Conservation (phyloP, 2,888 invertebrate species). For the Eupithecia insigniata region DNA sequence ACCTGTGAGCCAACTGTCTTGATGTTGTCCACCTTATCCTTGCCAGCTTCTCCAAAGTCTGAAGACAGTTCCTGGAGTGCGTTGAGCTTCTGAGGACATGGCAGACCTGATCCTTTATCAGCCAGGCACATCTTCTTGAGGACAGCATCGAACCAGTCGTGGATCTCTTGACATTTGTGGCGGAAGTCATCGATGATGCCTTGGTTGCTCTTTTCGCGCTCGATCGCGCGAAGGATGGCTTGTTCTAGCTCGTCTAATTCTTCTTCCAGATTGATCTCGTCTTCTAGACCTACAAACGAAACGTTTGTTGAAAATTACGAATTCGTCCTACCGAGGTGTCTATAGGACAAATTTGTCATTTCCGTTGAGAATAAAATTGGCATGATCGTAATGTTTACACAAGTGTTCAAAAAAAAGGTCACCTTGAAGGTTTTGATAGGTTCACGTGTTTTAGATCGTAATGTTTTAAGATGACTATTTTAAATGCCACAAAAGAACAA, state of each 20-base stretch:
- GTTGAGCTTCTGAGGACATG: slow-evolving; percentile 90
- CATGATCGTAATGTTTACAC: slow-evolving; percentile 19
- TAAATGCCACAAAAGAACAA: not conserved
- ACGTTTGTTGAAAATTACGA: not conserved
- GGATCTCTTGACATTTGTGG: slow-evolving; percentile 88
- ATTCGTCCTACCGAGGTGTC: not conserved
- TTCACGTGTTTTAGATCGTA: not conserved
- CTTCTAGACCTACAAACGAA: slow-evolving; percentile 79
- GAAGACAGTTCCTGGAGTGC: slow-evolving; percentile 88
- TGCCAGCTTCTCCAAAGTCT: slow-evolving; percentile 90
- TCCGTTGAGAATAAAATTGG: slow-evolving; percentile 18
- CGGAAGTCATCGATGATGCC: slow-evolving; percentile 91
- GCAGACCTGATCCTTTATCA: slow-evolving; percentile 92
- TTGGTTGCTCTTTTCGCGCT: slow-evolving; percentile 90
- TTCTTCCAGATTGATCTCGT: slow-evolving; percentile 88
- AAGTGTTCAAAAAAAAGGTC: slow-evolving; percentile 16
- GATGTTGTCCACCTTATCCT: slow-evolving; percentile 88
- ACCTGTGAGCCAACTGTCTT: slow-evolving; percentile 89
- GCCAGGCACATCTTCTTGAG: slow-evolving; percentile 92
- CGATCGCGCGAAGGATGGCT: slow-evolving; percentile 88
- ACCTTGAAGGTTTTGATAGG: not conserved
- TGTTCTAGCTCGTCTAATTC: slow-evolving; percentile 89
- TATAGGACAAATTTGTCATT: slow-evolving; percentile 6
- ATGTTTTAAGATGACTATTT: not conserved
- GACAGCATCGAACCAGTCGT: slow-evolving; percentile 92